Percentiles rank a stretch among this genome's conserved stretches.
These are phyloP conservation scores for Tamandua tetradactyla DNA, from an alignment of 2,797 vertebrate genomes.

Conservation along the genomic window DNA sequence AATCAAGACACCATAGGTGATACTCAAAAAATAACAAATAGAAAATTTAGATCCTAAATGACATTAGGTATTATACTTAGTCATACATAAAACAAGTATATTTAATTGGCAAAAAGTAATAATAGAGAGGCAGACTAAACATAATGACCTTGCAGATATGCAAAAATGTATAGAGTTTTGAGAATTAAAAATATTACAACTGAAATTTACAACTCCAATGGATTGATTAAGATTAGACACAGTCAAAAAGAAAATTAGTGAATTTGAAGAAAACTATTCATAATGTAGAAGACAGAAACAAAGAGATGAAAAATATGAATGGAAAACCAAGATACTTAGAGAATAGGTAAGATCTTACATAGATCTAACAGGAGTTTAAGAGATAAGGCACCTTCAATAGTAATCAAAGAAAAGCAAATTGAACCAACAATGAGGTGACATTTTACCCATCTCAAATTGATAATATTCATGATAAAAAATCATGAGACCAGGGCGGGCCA, in stretches of 20 bases:
- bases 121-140: not conserved
- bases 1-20: not conserved
- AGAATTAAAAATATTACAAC: not conserved
- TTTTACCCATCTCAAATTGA: not conserved
- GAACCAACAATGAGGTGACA: not conserved
- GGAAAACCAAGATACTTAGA: not conserved
- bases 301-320: not conserved
- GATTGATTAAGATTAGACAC: not conserved
- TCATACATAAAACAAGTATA: not conserved
- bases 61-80: not conserved
- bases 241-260: not conserved
- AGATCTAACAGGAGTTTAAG: slow-evolving; percentile 38
- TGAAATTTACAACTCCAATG: not conserved
- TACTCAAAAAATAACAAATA: not conserved
- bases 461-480: not conserved
- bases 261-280: slow-evolving; percentile 2
- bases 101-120: slow-evolving; percentile 11
- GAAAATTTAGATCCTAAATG: not conserved
- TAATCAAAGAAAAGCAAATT: slow-evolving; percentile 25
- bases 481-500: too few relatives aligned
- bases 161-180: slow-evolving; percentile 42
- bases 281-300: not conserved
- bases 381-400: not conserved
- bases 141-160: slow-evolving; percentile 9
- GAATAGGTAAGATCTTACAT: not conserved